Evolutionary conservation across 2,888 invertebrate genomes (phyloP).

Genomic region (Pandemis corylana): DNA sequence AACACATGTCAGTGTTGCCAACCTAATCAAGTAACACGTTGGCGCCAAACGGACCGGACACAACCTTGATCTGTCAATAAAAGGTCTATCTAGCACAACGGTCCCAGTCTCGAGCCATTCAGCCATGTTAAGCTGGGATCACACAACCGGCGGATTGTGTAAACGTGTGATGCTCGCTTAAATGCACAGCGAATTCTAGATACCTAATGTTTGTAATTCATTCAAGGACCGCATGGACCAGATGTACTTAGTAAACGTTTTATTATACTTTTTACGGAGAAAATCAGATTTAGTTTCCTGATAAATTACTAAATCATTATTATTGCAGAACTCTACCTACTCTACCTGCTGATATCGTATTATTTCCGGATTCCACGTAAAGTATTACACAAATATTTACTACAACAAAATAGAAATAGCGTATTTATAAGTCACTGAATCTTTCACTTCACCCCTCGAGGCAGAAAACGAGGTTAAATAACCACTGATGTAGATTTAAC

Average conservation of each 20-base stretch:
- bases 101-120: conserved; percentile 52
- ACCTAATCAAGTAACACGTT: conserved; percentile 26
- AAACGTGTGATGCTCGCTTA: conserved; percentile 47
- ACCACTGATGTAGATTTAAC: conserved; percentile 37
- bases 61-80: conserved; percentile 36
- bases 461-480: conserved; percentile 40
- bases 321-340: too few relatives aligned
- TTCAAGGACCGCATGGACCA: too few relatives aligned
- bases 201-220: too few relatives aligned
- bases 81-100: conserved; percentile 31
- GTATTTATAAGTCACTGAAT: conserved; percentile 17
- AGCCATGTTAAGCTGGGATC: conserved; percentile 60
- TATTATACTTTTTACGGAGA: too few relatives aligned
- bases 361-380: conserved; percentile 8
- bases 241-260: too few relatives aligned
- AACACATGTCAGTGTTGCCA: conserved; percentile 19
- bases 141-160: conserved; percentile 60
- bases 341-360: not conserved
- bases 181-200: not conserved
- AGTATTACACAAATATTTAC: conserved; percentile 36
- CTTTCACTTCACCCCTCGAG: conserved; percentile 37
- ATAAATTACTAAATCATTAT: not conserved
- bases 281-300: too few relatives aligned
- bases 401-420: conserved; percentile 28
- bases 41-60: conserved; percentile 30